phyloP scores from a whole-genome alignment of 2,888 invertebrate species.

The Heteromyza rotundicornis region DNA sequence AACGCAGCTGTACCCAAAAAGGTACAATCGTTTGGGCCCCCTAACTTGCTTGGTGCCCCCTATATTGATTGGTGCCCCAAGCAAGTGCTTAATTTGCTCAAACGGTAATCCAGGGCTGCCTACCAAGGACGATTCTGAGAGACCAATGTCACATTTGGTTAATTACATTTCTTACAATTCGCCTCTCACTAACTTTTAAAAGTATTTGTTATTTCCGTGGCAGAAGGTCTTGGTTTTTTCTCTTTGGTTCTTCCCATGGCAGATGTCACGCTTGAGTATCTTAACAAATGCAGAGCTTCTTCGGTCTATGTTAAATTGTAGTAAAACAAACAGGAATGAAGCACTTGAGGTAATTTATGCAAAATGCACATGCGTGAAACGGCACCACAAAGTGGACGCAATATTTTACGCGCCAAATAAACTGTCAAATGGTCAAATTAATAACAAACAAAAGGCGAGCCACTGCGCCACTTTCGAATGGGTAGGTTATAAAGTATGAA shows the following conservation, averaged over 20 bases:
- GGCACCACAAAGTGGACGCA: conserved; percentile 1
- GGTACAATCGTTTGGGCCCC: too few relatives aligned
- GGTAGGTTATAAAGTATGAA: not conserved
- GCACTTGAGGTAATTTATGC: conserved; percentile 22
- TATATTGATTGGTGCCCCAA: too few relatives aligned
- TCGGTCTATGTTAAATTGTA: conserved; percentile 25
- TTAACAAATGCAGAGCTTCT: conserved; percentile 17
- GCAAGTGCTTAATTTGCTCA: too few relatives aligned
- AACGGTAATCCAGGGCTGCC: too few relatives aligned
- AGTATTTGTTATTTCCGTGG: too few relatives aligned
- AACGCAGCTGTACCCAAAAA: too few relatives aligned
- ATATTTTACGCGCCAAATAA: conserved; percentile 23
- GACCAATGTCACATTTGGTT: too few relatives aligned
- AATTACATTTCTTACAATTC: too few relatives aligned
- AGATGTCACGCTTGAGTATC: conserved; percentile 43
- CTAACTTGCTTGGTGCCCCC: too few relatives aligned
- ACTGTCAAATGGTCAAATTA: conserved; percentile 21
- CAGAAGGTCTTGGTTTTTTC: too few relatives aligned
- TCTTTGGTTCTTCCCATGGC: conserved; percentile 35
- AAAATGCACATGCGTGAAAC: conserved; percentile 12
- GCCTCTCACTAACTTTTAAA: too few relatives aligned
- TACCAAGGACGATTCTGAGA: too few relatives aligned
- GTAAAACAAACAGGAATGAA: not conserved
- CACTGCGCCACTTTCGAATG: not conserved
- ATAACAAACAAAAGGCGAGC: conserved; percentile 1